These are phyloP conservation scores for Acanthopagrus latus DNA, from an alignment of 2,797 vertebrate genomes.

Conservation along the genomic window DNA sequence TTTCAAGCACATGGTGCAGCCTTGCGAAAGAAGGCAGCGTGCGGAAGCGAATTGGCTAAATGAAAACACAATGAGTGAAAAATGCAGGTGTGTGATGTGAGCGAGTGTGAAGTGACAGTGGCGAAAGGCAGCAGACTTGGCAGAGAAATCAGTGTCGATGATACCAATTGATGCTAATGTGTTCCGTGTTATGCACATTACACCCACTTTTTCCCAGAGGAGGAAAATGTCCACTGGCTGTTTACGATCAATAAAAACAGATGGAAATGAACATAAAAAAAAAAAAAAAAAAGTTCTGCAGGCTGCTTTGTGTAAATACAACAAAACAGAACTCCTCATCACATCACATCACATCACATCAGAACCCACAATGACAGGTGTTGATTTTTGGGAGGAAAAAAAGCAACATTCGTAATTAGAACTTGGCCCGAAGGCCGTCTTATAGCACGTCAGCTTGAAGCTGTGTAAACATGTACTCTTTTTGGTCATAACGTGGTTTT, in stretches of 20 bases:
- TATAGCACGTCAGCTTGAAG: conserved; percentile 7
- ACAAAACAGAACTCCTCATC: conserved; percentile 8
- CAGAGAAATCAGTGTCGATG: conserved; percentile 22
- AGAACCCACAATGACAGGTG: background rate
- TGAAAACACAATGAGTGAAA: background rate
- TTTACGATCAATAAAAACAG: conserved; percentile 32
- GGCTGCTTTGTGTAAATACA: conserved; percentile 13
- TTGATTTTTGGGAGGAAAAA: background rate
- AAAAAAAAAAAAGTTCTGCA: background rate
- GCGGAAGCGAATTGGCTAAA: background rate
- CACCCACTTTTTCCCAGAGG: conserved; percentile 14
- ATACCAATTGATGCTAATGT: conserved; percentile 38
- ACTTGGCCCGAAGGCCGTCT: background rate
- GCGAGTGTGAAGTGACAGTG: conserved; percentile 12
- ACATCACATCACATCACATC: background rate
- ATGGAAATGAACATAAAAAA: background rate
- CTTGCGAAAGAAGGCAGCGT: background rate
- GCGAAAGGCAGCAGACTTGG: conserved; percentile 1
- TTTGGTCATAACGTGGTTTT: conserved; percentile 12
- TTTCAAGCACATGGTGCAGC: background rate
- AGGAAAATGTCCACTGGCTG: conserved; percentile 42
- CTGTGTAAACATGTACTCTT: background rate
- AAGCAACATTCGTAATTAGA: background rate
- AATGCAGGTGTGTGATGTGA: conserved; percentile 5
- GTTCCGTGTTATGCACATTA: conserved; percentile 36